Percentiles rank a stretch among this genome's conserved stretches.
Evolutionary conservation across 2,113 vertebrate species (phyloP).

Genomic region (Kryptolebias marmoratus): DNA sequence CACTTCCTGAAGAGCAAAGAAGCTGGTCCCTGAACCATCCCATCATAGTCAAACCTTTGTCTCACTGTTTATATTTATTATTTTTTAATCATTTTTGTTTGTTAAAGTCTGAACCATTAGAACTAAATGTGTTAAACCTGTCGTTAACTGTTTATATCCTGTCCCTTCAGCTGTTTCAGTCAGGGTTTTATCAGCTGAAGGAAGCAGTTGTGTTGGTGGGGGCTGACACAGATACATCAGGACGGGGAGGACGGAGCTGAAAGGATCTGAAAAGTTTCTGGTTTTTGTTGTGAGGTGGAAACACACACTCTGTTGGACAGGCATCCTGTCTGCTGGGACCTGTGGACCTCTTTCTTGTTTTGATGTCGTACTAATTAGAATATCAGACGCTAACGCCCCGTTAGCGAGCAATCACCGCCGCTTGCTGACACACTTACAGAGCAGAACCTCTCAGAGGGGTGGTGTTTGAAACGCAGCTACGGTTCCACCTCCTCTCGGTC

Average conservation of each 20-base stretch:
- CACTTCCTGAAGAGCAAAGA: too few species aligned
- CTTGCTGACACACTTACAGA: conserved; percentile 61
- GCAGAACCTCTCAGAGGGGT: conserved; percentile 45
- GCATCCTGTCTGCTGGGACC: conserved; percentile 53
- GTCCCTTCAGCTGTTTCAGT: too few species aligned
- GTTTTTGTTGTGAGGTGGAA: conserved; percentile 18
- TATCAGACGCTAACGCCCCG: conserved; percentile 43
- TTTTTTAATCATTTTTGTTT: too few species aligned
- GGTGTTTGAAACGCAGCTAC: conserved; percentile 46
- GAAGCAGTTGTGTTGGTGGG: too few species aligned
- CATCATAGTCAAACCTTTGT: too few species aligned
- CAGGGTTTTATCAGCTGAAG: too few species aligned
- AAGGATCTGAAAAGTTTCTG: conserved; percentile 36
- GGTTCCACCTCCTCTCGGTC: conserved; percentile 54
- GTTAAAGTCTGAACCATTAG: too few species aligned
- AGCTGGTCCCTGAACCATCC: too few species aligned
- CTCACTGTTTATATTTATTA: too few species aligned
- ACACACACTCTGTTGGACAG: conserved; percentile 60
- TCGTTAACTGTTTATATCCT: too few species aligned
- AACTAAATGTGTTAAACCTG: too few species aligned
- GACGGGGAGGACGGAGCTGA: neutral
- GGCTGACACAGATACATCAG: too few species aligned
- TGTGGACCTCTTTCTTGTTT: conserved; percentile 66
- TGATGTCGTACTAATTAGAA: conserved; percentile 73
- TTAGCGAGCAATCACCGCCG: neutral